Percentiles rank a stretch among this genome's conserved stretches.
phyloP scores from a whole-genome alignment of 2,113 vertebrate genomes.

The Ibidorhyncha struthersii region DNA sequence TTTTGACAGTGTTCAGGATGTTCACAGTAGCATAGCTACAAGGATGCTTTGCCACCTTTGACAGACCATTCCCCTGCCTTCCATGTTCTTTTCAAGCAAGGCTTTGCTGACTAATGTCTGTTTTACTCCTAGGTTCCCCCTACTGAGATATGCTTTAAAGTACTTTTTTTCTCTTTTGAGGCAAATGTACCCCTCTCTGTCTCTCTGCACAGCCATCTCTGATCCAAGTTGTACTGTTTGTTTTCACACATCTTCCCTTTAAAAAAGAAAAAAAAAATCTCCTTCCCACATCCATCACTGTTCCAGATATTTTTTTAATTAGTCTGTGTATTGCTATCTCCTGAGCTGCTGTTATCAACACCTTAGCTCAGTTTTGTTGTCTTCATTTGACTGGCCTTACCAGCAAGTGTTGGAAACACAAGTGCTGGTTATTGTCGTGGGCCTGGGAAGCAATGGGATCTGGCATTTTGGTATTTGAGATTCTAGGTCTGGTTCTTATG shows the following conservation, averaged over 20 bases:
- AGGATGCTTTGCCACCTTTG: background rate
- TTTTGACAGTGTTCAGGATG: background rate
- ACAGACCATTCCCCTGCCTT: background rate
- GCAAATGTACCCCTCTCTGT: background rate
- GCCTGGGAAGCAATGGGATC: background rate
- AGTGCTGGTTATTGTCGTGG: background rate
- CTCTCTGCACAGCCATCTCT: background rate
- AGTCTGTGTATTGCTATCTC: background rate
- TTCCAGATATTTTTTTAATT: background rate
- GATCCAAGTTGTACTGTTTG: background rate
- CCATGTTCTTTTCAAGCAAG: background rate
- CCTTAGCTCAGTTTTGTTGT: background rate
- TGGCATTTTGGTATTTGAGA: background rate
- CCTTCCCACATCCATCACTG: background rate
- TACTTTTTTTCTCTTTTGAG: background rate
- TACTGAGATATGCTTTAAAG: background rate
- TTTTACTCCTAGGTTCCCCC: background rate
- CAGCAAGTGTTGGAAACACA: background rate
- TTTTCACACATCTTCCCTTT: background rate
- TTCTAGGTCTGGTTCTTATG: background rate
- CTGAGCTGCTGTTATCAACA: background rate
- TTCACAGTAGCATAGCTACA: background rate
- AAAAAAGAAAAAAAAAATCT: background rate
- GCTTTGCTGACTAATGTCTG: background rate
- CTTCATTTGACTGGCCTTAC: background rate